Conservation (phyloP, 2,113 vertebrate species). For the Euleptes europaea region DNA sequence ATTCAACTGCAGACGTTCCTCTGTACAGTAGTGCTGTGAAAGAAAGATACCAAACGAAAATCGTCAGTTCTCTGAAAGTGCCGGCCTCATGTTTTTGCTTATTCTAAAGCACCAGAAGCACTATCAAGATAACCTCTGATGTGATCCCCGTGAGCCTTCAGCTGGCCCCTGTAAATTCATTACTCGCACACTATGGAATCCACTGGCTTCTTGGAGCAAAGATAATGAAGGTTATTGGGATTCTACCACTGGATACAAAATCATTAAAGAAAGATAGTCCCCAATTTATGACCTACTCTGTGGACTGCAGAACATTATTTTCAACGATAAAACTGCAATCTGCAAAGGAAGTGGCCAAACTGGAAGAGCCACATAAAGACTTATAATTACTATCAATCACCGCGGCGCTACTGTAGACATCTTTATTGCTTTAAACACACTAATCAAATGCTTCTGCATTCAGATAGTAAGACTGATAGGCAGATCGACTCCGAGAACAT, state of each 20-base stretch:
- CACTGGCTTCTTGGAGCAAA: constrained; percentile 68
- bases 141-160: constrained; percentile 57
- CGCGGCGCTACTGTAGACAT: constrained; percentile 74
- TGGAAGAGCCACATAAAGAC: constrained; percentile 72
- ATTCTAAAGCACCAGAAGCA: constrained; percentile 29
- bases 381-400: constrained; percentile 82
- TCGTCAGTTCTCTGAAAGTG: constrained; percentile 48
- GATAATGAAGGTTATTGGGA: constrained; percentile 75
- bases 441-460: constrained; percentile 77
- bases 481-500: constrained; percentile 61
- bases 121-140: constrained; percentile 47
- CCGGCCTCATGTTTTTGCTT: constrained; percentile 33
- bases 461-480: constrained; percentile 71
- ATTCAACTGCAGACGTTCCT: constrained; percentile 35
- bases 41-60: constrained; percentile 50
- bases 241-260: constrained; percentile 65
- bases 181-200: constrained; percentile 66
- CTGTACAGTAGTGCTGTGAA: constrained; percentile 28
- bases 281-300: constrained; percentile 73
- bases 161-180: constrained; percentile 68
- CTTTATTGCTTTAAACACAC: constrained; percentile 81
- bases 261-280: constrained; percentile 75
- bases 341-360: constrained; percentile 72
- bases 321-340: constrained; percentile 78
- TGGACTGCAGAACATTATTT: constrained; percentile 75